Base-by-base conservation (phyloP, 2,888 invertebrate species). In the Pandemis heparana region DNA sequence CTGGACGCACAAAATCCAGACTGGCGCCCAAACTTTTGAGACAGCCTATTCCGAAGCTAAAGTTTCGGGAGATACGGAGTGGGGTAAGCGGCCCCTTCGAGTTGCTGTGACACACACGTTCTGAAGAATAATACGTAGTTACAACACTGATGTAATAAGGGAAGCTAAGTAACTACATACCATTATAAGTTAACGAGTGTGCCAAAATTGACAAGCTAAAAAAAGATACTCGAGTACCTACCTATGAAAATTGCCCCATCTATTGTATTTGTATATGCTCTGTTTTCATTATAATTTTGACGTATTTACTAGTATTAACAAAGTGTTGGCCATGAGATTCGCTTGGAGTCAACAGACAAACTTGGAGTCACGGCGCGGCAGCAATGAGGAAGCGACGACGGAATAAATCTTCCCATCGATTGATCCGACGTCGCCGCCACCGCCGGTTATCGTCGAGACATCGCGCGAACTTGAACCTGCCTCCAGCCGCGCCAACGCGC, bases 341-440 rank as follows among this genome's bases (percentile, higher is more conserved):
- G 10, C 56, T 5, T 10, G n/a, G 14, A 41, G 18, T n/a, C 43
- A 10, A 12, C 43, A 32, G 43, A 12, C 10, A 12, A 10, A 43
- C 41, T 12, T 10, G 18, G 23, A 60, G 60, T 12, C 60, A 39
- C 23, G 59, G 60, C 46, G 67, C 68, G 18, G 59, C 71, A 48
- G 71, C 60, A 71, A 66, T 66, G 65, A 66, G 71, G 71, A 71
- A 65, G 60, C 60, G n/a, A 23, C 6, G 46, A 18, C 56, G 48
- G 39, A n/a, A 51, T 61, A 66, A 60, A 71, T 61, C 48, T 66
- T 61, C 60, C 65, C 71, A 41, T 67, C 72, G 56, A 68, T 73
- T 51, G 65, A 65, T 51, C 46, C 38, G 6, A 8, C 60, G 53
- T 10, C 18, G 38, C 63, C n/a, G 53, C 32, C 43, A 9, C 32